These are phyloP conservation scores for Ectobius pallidus DNA, from an alignment of 2,888 invertebrate genomes.

Conservation along the genomic window DNA sequence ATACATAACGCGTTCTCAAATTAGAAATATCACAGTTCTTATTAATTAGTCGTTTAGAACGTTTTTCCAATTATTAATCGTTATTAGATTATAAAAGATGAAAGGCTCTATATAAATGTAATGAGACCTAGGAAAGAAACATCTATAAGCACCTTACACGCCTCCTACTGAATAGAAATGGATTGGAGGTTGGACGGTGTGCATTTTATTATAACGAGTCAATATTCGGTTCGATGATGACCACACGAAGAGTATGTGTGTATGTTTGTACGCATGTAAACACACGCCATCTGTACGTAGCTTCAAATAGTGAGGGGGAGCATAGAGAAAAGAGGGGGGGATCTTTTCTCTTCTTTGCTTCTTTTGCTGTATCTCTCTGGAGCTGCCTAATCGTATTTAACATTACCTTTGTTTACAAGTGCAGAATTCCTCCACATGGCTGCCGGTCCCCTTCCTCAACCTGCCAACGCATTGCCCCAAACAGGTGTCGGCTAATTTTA, in stretches of 20 bases:
- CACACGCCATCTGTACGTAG: slow-evolving; percentile 22
- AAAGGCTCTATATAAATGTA: too few species aligned
- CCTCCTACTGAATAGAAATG: slow-evolving; percentile 28
- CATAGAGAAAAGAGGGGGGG: background rate
- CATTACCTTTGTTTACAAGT: background rate
- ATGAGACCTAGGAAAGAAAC: too few species aligned
- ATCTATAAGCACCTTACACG: slow-evolving; percentile 20
- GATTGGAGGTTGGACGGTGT: slow-evolving; percentile 15
- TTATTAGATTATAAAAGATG: too few species aligned
- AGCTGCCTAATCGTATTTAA: background rate
- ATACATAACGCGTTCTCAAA: too few species aligned
- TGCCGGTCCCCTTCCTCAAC: too few species aligned
- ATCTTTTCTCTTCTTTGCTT: slow-evolving; percentile 4
- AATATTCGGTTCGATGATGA: slow-evolving; percentile 29
- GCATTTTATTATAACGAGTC: slow-evolving; percentile 6
- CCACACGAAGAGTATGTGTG: background rate
- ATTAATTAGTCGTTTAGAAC: too few species aligned
- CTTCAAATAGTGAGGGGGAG: background rate
- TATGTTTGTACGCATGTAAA: background rate
- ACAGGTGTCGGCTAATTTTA: too few species aligned
- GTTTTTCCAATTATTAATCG: too few species aligned
- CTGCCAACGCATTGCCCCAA: too few species aligned
- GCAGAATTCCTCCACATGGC: too few species aligned
- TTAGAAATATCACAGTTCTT: too few species aligned
- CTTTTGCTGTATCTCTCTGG: background rate